Conservation (phyloP, 2,113 vertebrate species). For the Emydocephalus ijimae region DNA sequence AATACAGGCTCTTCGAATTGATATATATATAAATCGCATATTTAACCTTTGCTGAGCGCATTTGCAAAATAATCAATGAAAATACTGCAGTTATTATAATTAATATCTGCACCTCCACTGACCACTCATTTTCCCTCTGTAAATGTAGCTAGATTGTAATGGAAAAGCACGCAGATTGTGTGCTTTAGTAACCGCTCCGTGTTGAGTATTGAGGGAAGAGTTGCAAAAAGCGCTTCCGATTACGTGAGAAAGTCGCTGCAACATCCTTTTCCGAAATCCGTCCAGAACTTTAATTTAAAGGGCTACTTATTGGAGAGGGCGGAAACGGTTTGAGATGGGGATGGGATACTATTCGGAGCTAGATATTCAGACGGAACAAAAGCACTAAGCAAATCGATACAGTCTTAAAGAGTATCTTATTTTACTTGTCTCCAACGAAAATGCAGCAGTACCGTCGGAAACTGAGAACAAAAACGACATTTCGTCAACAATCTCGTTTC, state of each 20-base stretch:
- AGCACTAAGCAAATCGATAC: neutral
- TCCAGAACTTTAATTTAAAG: neutral
- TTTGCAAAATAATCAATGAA: neutral
- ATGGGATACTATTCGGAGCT: neutral
- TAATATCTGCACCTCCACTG: neutral
- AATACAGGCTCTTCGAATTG: neutral
- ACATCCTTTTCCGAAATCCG: neutral
- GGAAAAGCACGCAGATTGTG: conserved; percentile 16
- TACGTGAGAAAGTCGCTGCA: conserved; percentile 7
- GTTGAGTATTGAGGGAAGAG: conserved; percentile 37
- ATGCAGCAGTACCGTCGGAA: neutral
- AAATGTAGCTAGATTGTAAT: neutral
- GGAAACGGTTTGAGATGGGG: neutral
- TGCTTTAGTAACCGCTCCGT: conserved; percentile 47
- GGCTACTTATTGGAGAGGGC: neutral
- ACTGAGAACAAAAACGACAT: neutral
- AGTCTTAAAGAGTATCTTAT: neutral
- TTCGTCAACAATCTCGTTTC: neutral
- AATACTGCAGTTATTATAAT: neutral
- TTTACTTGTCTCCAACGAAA: neutral
- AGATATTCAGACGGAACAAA: neutral
- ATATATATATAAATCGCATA: neutral
- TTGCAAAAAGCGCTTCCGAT: conserved; percentile 41
- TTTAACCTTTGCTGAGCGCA: neutral
- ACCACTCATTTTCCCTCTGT: neutral